Base-by-base conservation (phyloP, 2,113 vertebrate species). In the Coregonus clupeaformis region DNA sequence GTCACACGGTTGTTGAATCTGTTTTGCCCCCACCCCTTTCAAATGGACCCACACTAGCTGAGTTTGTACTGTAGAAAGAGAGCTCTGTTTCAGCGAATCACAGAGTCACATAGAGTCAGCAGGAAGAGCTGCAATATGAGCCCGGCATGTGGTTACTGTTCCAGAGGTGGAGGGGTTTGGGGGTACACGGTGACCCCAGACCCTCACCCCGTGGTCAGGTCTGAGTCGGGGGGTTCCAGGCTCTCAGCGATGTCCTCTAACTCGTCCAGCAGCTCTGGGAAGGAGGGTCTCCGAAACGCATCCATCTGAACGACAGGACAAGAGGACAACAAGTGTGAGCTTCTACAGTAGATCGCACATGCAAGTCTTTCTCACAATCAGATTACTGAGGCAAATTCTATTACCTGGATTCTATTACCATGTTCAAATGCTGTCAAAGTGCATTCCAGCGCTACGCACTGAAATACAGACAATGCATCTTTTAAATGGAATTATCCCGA, bases 231-330 rank as follows among this genome's bases (percentile, higher is more conserved):
- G 52, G 83, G 62, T 12, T 92, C 91, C 76, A 94, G 79, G 20
- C 63, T 79, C 77, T 94, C 92, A 0, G 74, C 72, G 0, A 86
- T 71, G 24, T 94, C 92, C 73, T 92, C 93, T 77, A 94, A 24
- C 67, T 89, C 80, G 30, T 94, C 91, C 80, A 92, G 77, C 63
- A 94, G 78, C 77, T 94, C 89, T 0, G 87, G 77, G 82, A 94
- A 94, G 3, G 92, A 90, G 0, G 92, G 93, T 24, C 92, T 88
- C 52, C 88, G 91, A 78, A 92, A 91, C 0, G 92, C 89, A 29
- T 94, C 92, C 70, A 94, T 84, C 93, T 94, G 83, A 27, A 77
- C n/a, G 5, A 24, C 16, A 49, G 14, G 57, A 59, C n/a, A 60
- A 22, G 52, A 60, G n/a, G 57, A 22, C n/a, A 60, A 9, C 57